Base-by-base conservation (phyloP, 92 coral and sea anemone species). In the Porites divaricata region DNA sequence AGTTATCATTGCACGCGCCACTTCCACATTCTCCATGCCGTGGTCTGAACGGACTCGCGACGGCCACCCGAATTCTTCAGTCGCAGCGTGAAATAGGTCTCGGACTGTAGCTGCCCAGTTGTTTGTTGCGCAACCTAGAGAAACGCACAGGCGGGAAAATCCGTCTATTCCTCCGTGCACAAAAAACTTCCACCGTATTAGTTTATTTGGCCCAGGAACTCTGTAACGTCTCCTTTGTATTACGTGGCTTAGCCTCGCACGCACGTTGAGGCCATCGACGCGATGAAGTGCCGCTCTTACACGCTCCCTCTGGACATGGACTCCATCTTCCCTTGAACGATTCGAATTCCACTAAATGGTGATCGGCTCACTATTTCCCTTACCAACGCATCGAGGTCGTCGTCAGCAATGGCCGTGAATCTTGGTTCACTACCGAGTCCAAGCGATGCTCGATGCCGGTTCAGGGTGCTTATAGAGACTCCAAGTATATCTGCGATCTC, bases 81-180 rank as follows among this genome's bases (percentile, higher is more conserved):
- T 72, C 19, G 91, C 91, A 65, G 69, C 16, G 8, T 25, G 49
- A 83, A 88, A 88, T 12, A 1, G 23, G 7, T 13, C 48, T 41
- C 24, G 1, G 1, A 67, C 79, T 15, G 89, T 86, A 25, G 0
- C 23, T 17, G 89, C 89, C 11, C 62, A 56, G 56, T 88, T 88
- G 59, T 82, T 88, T 26, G 86, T 81, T 14, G 88, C 52, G 58
- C 87, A 83, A 9, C 35, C 59, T 13, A 88, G 61, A 67, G 57
- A 89, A 26, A 89, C 74, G 54, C 77, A 72, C 1, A 84, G 75
- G 24, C 92, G 70, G 1, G 92, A 84, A 79, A 76, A 84, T 1
- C 92, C 89, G 66, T 84, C 89, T 11, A 88, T 84, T 49, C 73
- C 92, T 13, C 85, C 88, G 49, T 88, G 84, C 15, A 88, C 63